These are phyloP conservation scores for Diglossa cyanea DNA, from an alignment of 2,797 vertebrate genomes.

Conservation along the genomic window DNA sequence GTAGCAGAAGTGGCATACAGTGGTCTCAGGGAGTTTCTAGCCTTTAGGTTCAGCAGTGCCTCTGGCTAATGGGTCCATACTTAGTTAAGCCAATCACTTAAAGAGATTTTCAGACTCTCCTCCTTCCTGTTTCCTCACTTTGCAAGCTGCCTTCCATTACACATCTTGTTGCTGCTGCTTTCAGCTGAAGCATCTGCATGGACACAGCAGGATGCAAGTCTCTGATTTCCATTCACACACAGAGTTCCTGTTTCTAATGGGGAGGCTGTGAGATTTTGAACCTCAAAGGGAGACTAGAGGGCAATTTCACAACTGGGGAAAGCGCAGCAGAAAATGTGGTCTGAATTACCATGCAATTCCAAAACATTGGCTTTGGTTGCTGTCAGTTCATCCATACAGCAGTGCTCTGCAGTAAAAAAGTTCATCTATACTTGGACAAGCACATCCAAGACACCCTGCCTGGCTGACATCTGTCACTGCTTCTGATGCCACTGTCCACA, in stretches of 20 bases:
- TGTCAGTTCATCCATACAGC: neutral
- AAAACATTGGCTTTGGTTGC: neutral
- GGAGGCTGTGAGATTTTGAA: neutral
- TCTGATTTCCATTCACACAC: constrained; percentile 14
- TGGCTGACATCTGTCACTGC: neutral
- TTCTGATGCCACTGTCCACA: neutral
- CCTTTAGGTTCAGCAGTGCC: neutral
- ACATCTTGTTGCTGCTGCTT: neutral
- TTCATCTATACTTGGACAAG: neutral
- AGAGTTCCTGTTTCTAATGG: neutral
- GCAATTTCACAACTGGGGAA: neutral
- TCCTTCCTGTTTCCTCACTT: neutral
- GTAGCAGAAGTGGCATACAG: neutral
- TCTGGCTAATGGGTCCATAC: neutral
- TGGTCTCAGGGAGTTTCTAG: neutral
- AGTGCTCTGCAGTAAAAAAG: neutral
- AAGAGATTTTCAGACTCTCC: neutral
- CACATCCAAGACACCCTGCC: neutral
- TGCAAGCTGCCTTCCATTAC: neutral
- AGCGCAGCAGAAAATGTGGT: constrained; percentile 16
- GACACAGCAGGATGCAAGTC: neutral
- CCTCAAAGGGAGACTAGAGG: neutral
- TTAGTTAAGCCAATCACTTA: constrained; percentile 11
- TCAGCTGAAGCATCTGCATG: neutral
- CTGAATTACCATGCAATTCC: constrained; percentile 22